phyloP scores from a whole-genome alignment of 2,113 vertebrate species.

The Alouatta palliata region DNA sequence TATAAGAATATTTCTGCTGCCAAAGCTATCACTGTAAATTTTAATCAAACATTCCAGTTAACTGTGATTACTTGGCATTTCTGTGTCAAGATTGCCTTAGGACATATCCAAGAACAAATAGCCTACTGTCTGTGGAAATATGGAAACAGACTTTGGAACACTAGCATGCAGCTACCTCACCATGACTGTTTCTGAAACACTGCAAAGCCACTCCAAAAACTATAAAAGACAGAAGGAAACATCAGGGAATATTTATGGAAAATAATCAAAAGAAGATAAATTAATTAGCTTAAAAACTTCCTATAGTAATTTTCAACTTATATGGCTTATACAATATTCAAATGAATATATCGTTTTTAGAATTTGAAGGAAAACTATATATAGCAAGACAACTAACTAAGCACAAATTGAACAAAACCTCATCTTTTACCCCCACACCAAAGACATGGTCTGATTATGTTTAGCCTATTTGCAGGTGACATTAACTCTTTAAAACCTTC shows the following conservation, averaged over 20 bases:
- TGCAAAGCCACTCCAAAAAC: constrained; percentile 51
- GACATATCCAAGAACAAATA: constrained; percentile 71
- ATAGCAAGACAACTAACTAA: constrained; percentile 21
- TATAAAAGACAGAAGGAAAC: constrained; percentile 52
- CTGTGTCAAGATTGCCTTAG: constrained; percentile 63
- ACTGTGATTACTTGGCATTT: constrained; percentile 73
- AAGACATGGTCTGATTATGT: constrained; percentile 24
- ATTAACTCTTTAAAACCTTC: constrained; percentile 13
- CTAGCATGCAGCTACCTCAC: constrained; percentile 44
- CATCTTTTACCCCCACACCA: neutral
- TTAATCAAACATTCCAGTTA: constrained; percentile 70
- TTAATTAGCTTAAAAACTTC: constrained; percentile 54
- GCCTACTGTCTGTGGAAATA: constrained; percentile 47
- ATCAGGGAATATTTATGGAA: constrained; percentile 47
- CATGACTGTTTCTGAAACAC: constrained; percentile 55
- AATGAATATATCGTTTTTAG: constrained; percentile 29
- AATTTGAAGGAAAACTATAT: neutral
- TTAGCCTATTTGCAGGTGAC: neutral
- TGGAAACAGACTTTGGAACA: constrained; percentile 60
- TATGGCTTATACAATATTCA: neutral
- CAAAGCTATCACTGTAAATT: constrained; percentile 66
- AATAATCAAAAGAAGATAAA: constrained; percentile 58
- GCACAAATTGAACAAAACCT: constrained; percentile 12
- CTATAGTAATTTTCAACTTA: constrained; percentile 48
- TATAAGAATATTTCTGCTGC: constrained; percentile 61